A percentile compares a stretch with the other conserved stretches of the same genome.
These are phyloP conservation scores for Otis tarda DNA, from an alignment of 2,113 vertebrate genomes.

Conservation along the genomic window DNA sequence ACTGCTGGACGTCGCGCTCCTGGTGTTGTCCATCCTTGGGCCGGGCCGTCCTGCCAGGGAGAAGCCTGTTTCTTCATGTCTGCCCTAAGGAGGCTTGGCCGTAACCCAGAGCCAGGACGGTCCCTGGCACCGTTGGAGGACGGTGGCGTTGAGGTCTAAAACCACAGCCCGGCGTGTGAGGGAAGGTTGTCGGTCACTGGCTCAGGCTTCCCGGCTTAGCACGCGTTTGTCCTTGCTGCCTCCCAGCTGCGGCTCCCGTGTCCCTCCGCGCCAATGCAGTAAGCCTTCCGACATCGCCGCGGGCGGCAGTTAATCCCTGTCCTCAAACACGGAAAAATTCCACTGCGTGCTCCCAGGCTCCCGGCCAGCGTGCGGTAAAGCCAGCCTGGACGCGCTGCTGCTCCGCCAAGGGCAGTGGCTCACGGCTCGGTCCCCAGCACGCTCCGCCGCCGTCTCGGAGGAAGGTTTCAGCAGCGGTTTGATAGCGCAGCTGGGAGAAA, in stretches of 20 bases:
- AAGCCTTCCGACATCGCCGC: not conserved
- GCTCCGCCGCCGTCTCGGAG: fast-evolving
- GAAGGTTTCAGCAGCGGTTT: not conserved
- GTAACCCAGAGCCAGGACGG: not conserved
- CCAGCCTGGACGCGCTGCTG: not conserved
- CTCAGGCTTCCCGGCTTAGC: not conserved
- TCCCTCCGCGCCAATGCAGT: not conserved
- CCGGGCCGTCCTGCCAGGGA: not conserved
- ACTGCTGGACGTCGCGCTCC: too few relatives aligned
- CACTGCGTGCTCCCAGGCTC: not conserved
- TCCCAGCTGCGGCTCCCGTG: not conserved
- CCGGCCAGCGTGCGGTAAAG: not conserved
- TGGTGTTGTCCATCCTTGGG: fast-evolving
- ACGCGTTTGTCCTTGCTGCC: not conserved
- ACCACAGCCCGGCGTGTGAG: not conserved
- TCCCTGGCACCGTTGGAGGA: not conserved
- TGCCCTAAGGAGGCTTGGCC: not conserved
- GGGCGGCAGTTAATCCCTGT: not conserved
- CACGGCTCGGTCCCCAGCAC: too few relatives aligned
- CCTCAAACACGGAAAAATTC: not conserved
- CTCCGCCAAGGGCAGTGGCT: not conserved
- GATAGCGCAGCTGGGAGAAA: not conserved
- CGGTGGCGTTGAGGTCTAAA: not conserved
- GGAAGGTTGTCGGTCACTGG: not conserved
- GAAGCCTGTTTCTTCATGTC: not conserved